Conservation (phyloP, 2,888 invertebrate species). For the Panopea generosa region DNA sequence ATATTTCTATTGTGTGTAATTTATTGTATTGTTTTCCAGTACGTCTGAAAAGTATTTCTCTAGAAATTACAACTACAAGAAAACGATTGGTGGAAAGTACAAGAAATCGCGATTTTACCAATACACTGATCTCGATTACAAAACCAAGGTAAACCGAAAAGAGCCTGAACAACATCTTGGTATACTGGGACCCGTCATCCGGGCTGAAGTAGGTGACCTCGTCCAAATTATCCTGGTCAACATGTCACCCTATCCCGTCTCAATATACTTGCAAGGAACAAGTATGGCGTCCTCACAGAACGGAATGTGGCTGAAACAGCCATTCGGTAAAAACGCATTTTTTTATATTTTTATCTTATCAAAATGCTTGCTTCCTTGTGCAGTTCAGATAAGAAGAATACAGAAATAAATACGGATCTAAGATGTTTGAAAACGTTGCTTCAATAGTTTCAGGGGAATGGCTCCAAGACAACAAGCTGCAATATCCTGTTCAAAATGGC, state of each 20-base stretch:
- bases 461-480: too few relatives aligned
- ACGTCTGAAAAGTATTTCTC: constrained; percentile 52
- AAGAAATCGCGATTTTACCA: constrained; percentile 64
- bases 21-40: constrained; percentile 27
- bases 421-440: too few relatives aligned
- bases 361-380: background rate
- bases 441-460: too few relatives aligned
- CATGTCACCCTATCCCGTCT: constrained; percentile 65
- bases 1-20: background rate
- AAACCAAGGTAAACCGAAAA: constrained; percentile 19
- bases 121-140: constrained; percentile 65
- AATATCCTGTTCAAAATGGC: too few relatives aligned
- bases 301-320: constrained; percentile 39
- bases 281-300: constrained; percentile 61
- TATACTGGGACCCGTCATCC: constrained; percentile 70
- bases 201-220: constrained; percentile 72
- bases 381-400: constrained; percentile 4
- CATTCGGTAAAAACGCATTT: too few relatives aligned
- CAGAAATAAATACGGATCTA: too few relatives aligned
- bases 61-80: constrained; percentile 21
- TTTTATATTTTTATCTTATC: background rate
- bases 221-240: constrained; percentile 66
- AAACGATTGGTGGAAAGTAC: constrained; percentile 64
- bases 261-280: constrained; percentile 68
- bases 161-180: constrained; percentile 63